Evolutionary conservation across 2,888 invertebrate species (phyloP), one percentile per base, ranked within the genome.

Genomic region (Volucella inflata): DNA sequence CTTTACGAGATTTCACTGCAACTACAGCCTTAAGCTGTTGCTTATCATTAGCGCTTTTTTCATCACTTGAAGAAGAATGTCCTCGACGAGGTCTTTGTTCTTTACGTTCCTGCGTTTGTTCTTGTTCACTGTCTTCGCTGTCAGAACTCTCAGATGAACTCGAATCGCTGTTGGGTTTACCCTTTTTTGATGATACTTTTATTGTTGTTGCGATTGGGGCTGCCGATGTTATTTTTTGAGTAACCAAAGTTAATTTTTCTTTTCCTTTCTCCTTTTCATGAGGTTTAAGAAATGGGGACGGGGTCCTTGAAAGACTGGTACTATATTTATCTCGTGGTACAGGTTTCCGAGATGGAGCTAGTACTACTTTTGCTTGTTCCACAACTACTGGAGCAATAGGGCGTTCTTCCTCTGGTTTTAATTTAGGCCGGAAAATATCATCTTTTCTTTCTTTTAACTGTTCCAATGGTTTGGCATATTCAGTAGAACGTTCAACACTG

Each of bases 301-400:
- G 97, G 0, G 97, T 97, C 87, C 97, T 94, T n/a, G 97, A 97
- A 53, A 96, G 93, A 89, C 96, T 97, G 90, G 94, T 94, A 21
- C 95, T 95, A 90, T 95, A 95, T 90, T 95, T 87, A 80, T 88
- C 89, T 59, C 89, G 88, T 1, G 88, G 87, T 60, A 85, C 71
- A 38, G 87, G 87, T 65, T 87, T 88, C 60, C 88, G 85, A 53
- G 55, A 44, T 53, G 79, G 88, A 64, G 62, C 59, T 17, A 77
- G 30, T 53, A 57, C 88, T 53, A 84, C 21, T 74, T 74, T 87
- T 9, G 92, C 91, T 16, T 91, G 92, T 36, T 92, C 87, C 1
- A 87, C 55, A 30, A 77, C 48, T 38, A 80, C 64, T 9, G 68
- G 57, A 8, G 74, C 83, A 8, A 48, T 17, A 1, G 80, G 14